Conservation (phyloP, 2,113 vertebrate species). For the Chaetorhynchus papuensis region DNA sequence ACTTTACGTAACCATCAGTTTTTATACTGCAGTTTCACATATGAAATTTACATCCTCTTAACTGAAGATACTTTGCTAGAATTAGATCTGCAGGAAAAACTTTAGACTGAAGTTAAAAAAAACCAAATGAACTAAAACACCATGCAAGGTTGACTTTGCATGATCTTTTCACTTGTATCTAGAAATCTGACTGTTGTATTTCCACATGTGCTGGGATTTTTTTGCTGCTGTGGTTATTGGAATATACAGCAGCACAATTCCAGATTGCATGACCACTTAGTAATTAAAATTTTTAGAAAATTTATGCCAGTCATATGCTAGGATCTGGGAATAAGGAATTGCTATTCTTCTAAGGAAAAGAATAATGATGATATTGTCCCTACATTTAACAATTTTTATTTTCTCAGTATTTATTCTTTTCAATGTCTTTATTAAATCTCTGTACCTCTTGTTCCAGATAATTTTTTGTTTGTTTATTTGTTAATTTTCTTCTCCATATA, state of each 20-base stretch:
- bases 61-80: background rate
- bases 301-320: background rate
- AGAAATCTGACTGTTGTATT: background rate
- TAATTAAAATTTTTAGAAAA: background rate
- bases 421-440: background rate
- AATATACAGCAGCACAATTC: background rate
- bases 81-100: background rate
- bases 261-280: background rate
- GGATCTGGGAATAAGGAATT: background rate
- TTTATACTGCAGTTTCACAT: background rate
- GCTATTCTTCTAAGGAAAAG: background rate
- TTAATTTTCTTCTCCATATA: background rate
- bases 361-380: background rate
- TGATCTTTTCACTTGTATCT: background rate
- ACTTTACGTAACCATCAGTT: background rate
- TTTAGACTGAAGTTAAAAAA: background rate
- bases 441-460: background rate
- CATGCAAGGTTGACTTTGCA: background rate
- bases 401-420: background rate
- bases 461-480: background rate
- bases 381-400: background rate
- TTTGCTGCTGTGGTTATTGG: background rate
- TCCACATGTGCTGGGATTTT: background rate
- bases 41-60: background rate
- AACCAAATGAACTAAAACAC: background rate